Evolutionary conservation across 2,888 invertebrate species (phyloP), one percentile per base, ranked within the genome.

Genomic region (Athalia circularis): DNA sequence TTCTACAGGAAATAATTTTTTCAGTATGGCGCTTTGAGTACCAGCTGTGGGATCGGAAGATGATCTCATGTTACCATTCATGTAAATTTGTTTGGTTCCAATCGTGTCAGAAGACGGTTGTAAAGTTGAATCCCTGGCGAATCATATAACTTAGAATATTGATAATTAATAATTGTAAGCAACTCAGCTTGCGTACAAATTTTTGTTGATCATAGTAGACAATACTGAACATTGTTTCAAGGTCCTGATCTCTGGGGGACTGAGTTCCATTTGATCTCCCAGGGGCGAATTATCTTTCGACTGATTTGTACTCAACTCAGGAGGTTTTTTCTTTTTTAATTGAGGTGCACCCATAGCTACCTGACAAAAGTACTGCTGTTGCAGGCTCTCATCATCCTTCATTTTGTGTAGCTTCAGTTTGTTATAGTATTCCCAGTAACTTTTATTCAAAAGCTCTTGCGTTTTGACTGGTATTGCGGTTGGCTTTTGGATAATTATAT

Each of bases 401-500:
- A 81, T 78, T 70, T 83, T 83, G 6, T 80, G 78, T 3, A 43
- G 13, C 48, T 82, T 85, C 43, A 86, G 81, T 81, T 84, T 87
- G 11, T 86, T 85, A 48, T 87, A 88, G 82, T 87, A 88, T 5
- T 88, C 84, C 84, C 86, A 86, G 77, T 89, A 88, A 82, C 84
- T 88, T 77, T 86, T 85, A 68, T 83, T 88, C 54, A 88, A 79
- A 11, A 87, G 79, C 75, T 83, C 80, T 79, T 85, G 87, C 0
- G 88, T 88, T 75, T 87, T 85, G 6, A 84, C 79, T 0, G 88
- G 83, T 50, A 88, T 83, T 29, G 77, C 74, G 13, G 81, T 83
- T 0, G 84, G 79, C 50, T 82, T 81, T 11, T 82, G 81, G 5
- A 65, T 78, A 74, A 45, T 68, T 74, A 47, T 50, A 61, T 72